These are phyloP conservation scores for Chelonia mydas DNA, from an alignment of 2,797 vertebrate genomes.

Conservation along the genomic window DNA sequence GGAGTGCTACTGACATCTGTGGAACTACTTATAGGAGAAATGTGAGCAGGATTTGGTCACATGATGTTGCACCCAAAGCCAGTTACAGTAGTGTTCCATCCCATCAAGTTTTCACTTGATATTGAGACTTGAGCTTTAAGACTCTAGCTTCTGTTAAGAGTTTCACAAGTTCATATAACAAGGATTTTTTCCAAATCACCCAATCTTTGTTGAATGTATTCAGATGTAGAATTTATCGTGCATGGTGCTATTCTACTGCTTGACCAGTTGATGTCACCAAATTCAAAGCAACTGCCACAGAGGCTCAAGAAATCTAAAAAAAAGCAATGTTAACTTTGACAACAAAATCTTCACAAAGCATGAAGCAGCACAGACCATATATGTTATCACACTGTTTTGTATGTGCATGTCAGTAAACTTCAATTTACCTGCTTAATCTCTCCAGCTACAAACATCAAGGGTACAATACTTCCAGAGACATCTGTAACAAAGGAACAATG, in stretches of 20 bases:
- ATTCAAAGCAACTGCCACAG: background rate
- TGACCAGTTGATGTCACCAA: conserved; percentile 61
- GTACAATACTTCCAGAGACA: background rate
- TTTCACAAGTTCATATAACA: background rate
- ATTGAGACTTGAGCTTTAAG: background rate
- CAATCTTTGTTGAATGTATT: background rate
- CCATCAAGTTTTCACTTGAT: background rate
- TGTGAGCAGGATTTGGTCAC: background rate
- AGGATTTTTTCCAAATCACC: background rate
- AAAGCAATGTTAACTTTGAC: background rate
- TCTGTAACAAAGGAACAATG: background rate
- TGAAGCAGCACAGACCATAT: background rate
- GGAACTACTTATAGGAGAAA: background rate
- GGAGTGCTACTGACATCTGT: background rate
- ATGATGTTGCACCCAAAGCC: background rate
- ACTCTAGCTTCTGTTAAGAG: background rate
- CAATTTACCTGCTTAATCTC: background rate
- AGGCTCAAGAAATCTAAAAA: background rate
- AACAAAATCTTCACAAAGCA: background rate
- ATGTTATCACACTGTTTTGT: background rate
- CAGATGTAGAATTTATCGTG: background rate
- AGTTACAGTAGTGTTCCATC: background rate
- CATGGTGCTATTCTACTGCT: background rate
- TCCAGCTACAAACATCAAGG: background rate
- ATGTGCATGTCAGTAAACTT: background rate